phyloP scores from a whole-genome alignment of 2,113 vertebrate genomes.

The Anolis carolinensis region DNA sequence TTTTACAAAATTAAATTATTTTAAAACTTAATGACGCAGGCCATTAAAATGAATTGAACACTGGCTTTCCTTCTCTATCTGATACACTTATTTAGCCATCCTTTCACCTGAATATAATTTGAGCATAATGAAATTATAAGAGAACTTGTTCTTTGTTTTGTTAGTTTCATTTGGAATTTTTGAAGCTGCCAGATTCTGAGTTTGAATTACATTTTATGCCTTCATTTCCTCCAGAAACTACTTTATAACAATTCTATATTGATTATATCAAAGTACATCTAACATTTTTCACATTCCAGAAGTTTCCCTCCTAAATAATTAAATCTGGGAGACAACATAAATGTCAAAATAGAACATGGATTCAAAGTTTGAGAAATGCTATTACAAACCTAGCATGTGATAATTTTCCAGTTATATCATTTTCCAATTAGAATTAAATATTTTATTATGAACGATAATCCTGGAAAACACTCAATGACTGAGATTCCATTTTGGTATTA shows the following conservation, averaged over 20 bases:
- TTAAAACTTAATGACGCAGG: neutral
- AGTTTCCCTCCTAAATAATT: conserved; percentile 16
- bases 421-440: neutral
- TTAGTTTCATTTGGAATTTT: conserved; percentile 11
- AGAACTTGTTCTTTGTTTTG: neutral
- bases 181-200: neutral
- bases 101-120: neutral
- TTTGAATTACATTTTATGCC: neutral
- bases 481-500: neutral
- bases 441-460: neutral
- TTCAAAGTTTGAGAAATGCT: neutral
- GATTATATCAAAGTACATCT: conserved; percentile 1
- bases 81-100: conserved; percentile 2
- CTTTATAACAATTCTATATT: neutral
- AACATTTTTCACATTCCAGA: conserved; percentile 7
- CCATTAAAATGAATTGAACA: conserved; percentile 33
- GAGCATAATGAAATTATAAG: neutral
- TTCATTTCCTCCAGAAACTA: neutral
- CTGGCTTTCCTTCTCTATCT: conserved; percentile 18
- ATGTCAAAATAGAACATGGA: neutral
- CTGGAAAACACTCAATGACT: neutral
- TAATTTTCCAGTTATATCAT: conserved; percentile 2
- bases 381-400: neutral
- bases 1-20: neutral
- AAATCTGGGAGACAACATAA: neutral